Evolutionary conservation across 2,113 vertebrate species (phyloP).

Genomic region (Parus major): DNA sequence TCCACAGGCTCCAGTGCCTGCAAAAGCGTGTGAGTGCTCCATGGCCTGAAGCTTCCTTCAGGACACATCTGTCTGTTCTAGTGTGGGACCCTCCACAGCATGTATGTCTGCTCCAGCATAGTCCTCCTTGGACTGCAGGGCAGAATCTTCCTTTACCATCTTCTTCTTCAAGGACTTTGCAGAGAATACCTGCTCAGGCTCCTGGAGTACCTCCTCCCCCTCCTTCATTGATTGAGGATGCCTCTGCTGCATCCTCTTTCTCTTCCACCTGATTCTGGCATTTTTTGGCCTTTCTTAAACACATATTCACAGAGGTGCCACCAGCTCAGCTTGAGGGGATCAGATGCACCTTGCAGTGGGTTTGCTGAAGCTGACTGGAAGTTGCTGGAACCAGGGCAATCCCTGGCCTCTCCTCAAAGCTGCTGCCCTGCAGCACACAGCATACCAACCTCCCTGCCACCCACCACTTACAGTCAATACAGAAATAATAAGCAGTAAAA

Average conservation of each 20-base stretch:
- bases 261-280: not conserved
- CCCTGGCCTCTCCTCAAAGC: not conserved
- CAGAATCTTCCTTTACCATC: not conserved
- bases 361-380: not conserved
- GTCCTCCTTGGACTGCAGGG: not conserved
- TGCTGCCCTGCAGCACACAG: not conserved
- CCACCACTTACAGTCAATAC: not conserved
- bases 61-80: not conserved
- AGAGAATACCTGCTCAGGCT: not conserved
- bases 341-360: not conserved
- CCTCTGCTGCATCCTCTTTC: not conserved
- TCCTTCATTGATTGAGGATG: not conserved
- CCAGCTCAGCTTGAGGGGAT: not conserved
- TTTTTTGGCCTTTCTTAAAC: not conserved
- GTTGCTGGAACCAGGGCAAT: accelerated
- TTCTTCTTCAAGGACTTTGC: not conserved
- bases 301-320: not conserved
- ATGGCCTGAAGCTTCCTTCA: not conserved
- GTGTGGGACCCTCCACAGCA: accelerated
- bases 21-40: not conserved
- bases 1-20: not conserved
- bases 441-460: accelerated
- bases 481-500: not conserved
- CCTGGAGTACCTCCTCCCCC: not conserved
- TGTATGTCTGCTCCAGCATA: not conserved